Percentiles rank a stretch among this genome's conserved stretches.
Conservation (phyloP, 2,888 invertebrate species). For the Macrostomum cliftonense region DNA sequence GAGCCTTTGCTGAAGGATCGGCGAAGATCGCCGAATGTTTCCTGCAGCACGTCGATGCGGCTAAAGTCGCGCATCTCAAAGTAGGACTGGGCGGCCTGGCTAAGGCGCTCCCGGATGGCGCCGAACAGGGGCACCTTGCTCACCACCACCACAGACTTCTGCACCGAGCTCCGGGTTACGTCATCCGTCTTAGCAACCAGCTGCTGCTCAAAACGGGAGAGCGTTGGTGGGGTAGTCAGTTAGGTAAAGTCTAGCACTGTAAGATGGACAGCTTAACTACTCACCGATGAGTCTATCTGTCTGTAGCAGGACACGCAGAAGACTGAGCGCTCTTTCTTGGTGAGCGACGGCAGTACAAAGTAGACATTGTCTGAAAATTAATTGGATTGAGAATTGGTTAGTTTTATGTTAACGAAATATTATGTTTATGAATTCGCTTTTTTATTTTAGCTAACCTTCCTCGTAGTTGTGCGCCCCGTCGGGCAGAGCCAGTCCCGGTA, state of each 20-base stretch:
- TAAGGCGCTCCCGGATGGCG: conserved; percentile 59
- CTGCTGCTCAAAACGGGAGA: conserved; percentile 46
- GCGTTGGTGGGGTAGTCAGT: too few relatives aligned
- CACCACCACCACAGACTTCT: conserved; percentile 88
- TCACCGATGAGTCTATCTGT: conserved; percentile 80
- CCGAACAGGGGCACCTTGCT: conserved; percentile 68
- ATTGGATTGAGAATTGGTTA: too few relatives aligned
- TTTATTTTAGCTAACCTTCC: conserved; percentile 40
- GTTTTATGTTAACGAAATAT: too few relatives aligned
- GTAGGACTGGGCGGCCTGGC: conserved; percentile 84
- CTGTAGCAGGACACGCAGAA: conserved; percentile 92
- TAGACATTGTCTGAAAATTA: conserved; percentile 59
- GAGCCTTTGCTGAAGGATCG: too few relatives aligned
- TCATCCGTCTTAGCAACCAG: conserved; percentile 74
- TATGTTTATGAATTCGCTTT: too few relatives aligned
- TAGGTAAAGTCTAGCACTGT: too few relatives aligned
- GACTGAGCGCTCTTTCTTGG: conserved; percentile 49
- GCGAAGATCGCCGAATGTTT: conserved; percentile 46
- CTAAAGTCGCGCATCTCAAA: conserved; percentile 56
- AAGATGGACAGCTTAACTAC: too few relatives aligned
- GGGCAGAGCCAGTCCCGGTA: conserved; percentile 80
- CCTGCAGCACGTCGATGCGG: conserved; percentile 48
- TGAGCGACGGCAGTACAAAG: conserved; percentile 75
- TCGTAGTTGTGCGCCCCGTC: conserved; percentile 93
- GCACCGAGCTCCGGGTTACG: conserved; percentile 86